phyloP scores from a whole-genome alignment of 1,140 invertebrate species.

The Cotesia vestalis region DNA sequence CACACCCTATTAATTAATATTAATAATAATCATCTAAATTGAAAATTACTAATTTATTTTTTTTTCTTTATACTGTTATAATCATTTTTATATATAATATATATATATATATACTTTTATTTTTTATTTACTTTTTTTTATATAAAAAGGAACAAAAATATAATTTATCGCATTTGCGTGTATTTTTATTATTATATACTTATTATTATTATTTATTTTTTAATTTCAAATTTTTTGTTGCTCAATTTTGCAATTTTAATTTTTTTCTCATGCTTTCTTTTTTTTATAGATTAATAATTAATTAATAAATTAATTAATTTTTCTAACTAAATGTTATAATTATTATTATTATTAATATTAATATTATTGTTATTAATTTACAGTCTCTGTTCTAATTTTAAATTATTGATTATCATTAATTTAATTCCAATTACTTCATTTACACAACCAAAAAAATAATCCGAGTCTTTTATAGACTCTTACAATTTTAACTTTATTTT shows the following conservation, averaged over 20 bases:
- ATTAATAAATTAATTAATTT: slow-evolving; percentile 6
- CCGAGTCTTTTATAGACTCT: no score
- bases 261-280: slow-evolving; percentile 20
- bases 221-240: background rate
- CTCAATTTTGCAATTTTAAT: slow-evolving; percentile 19
- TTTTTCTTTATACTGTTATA: slow-evolving; percentile 3
- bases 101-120: slow-evolving; percentile 5
- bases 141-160: slow-evolving; percentile 44
- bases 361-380: background rate
- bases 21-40: no score
- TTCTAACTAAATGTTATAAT: background rate
- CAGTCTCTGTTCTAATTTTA: no score
- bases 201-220: no score
- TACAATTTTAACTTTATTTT: no score
- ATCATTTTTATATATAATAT: slow-evolving; percentile 16
- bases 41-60: slow-evolving; percentile 32
- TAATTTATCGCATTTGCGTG: slow-evolving; percentile 36
- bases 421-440: no score
- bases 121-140: slow-evolving; percentile 6
- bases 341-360: background rate
- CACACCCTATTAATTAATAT: no score
- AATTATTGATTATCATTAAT: no score
- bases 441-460: no score
- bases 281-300: slow-evolving; percentile 30
- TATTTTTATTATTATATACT: slow-evolving; percentile 14